phyloP scores from a whole-genome alignment of 1,140 invertebrate species.

The Aphelinus certus region DNA sequence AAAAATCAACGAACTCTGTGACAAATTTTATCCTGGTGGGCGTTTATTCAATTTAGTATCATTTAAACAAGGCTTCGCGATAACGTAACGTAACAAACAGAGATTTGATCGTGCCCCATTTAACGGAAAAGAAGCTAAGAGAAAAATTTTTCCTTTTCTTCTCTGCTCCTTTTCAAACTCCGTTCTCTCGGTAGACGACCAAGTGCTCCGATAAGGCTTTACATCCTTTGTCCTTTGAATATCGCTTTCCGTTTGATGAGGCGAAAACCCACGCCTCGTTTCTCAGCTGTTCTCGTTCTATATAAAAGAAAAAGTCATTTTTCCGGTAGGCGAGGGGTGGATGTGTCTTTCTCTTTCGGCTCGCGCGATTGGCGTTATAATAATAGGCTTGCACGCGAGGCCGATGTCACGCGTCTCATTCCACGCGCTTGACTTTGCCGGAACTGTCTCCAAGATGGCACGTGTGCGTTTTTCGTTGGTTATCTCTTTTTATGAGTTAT shows the following conservation, averaged over 20 bases:
- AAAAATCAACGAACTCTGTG: no score
- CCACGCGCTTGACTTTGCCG: no score
- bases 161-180: not conserved
- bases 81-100: conserved; percentile 6
- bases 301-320: conserved; percentile 35
- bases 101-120: conserved; percentile 17
- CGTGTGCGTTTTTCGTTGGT: no score
- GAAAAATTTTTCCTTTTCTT: conserved; percentile 16
- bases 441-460: no score
- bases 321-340: not conserved
- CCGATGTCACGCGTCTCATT: not conserved
- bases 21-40: no score
- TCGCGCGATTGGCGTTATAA: conserved; percentile 6
- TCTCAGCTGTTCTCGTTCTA: conserved; percentile 4
- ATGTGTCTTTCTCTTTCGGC: not conserved
- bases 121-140: conserved; percentile 13
- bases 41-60: no score
- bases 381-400: conserved; percentile 3
- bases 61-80: not conserved
- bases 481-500: no score
- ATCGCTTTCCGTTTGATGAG: conserved; percentile 37
- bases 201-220: conserved; percentile 35
- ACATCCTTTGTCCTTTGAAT: conserved; percentile 39
- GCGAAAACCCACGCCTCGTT: conserved; percentile 27
- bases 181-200: conserved; percentile 1